Evolutionary conservation across 2,797 vertebrate species (phyloP).

Genomic region (Melanotaenia parkinsoni): DNA sequence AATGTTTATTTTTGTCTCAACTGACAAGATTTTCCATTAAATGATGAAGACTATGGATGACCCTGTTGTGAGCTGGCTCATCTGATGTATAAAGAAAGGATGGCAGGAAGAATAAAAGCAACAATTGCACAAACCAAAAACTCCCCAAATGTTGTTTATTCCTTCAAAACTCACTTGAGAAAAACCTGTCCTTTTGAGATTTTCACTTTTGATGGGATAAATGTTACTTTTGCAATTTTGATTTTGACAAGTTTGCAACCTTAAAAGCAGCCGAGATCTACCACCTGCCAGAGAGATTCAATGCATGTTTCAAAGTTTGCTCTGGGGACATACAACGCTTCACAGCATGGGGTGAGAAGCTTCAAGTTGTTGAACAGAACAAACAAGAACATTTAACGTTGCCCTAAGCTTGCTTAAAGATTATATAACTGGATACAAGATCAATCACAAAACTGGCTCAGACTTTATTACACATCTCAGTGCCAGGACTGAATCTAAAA

Average conservation of each 20-base stretch:
- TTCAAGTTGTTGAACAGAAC: slow-evolving; percentile 38
- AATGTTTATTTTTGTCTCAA: background rate
- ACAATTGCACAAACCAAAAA: slow-evolving; percentile 1
- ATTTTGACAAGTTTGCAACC: slow-evolving; percentile 25
- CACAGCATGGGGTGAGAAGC: slow-evolving; percentile 10
- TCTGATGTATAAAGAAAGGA: background rate
- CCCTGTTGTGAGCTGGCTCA: background rate
- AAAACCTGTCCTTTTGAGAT: background rate
- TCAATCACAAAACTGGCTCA: slow-evolving; percentile 18
- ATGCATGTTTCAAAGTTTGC: slow-evolving; percentile 28
- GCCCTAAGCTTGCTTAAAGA: slow-evolving; percentile 41
- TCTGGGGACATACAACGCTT: slow-evolving; percentile 18
- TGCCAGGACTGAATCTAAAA: background rate
- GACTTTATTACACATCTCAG: slow-evolving; percentile 1
- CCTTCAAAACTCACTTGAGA: background rate
- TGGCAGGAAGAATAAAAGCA: background rate
- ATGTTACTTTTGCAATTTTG: slow-evolving; percentile 10
- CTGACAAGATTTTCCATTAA: background rate
- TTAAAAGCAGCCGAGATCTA: slow-evolving; percentile 32
- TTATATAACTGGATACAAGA: slow-evolving; percentile 34
- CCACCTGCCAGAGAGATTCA: slow-evolving; percentile 18
- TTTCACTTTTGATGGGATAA: background rate
- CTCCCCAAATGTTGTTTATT: slow-evolving; percentile 5
- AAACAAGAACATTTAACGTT: slow-evolving; percentile 37
- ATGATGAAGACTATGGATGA: slow-evolving; percentile 3